These are phyloP conservation scores for Ptychadena robeensis DNA, from an alignment of 2,797 vertebrate genomes.

Conservation along the genomic window DNA sequence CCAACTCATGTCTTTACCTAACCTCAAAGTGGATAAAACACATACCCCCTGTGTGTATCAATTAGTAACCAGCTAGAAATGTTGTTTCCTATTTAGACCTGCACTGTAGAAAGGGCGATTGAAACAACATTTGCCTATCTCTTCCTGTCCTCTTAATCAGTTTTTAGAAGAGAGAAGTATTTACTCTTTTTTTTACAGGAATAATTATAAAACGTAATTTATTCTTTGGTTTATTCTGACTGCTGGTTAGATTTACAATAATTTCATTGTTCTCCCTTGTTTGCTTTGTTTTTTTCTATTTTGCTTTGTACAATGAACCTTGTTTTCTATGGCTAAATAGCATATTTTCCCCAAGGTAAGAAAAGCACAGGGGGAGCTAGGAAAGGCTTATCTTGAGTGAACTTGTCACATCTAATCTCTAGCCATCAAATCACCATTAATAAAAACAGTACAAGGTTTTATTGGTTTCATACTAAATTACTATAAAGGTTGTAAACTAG, in stretches of 20 bases:
- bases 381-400: conserved; percentile 26
- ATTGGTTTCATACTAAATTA: conserved; percentile 28
- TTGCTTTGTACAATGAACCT: conserved; percentile 22
- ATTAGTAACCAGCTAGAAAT: too few species aligned
- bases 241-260: not conserved
- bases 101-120: too few species aligned
- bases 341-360: conserved; percentile 20
- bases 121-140: too few species aligned
- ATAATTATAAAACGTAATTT: too few species aligned
- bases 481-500: conserved; percentile 16
- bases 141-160: too few species aligned
- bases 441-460: conserved; percentile 39
- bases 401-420: conserved; percentile 37
- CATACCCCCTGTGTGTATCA: too few species aligned
- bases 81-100: too few species aligned
- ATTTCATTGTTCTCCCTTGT: not conserved
- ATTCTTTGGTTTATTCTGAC: not conserved
- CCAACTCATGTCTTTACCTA: too few species aligned
- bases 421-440: conserved; percentile 38
- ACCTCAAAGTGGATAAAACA: too few species aligned
- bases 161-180: too few species aligned
- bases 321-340: conserved; percentile 20
- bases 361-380: conserved; percentile 3
- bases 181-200: too few species aligned
- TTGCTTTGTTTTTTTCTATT: not conserved